Evolutionary conservation across 2,888 invertebrate species (phyloP), one percentile per base, ranked within the genome.

Genomic region (Nephrocerus scutellatus): DNA sequence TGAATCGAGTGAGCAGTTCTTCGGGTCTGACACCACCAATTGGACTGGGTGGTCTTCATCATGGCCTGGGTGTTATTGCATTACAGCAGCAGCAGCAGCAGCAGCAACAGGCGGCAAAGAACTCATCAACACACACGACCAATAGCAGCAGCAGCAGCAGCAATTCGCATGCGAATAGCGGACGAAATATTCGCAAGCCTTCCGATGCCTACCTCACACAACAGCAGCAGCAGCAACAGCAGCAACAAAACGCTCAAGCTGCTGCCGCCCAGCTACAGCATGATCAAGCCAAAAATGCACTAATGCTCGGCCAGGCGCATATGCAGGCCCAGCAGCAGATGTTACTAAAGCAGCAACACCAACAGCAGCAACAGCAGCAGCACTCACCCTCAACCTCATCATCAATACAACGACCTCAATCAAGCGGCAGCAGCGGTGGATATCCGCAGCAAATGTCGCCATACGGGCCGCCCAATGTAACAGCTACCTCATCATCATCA

Each of bases 61-160:
- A 44, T 15, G 57, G 56, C 13, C 47, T 59, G 12, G 46, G 4
- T 19, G 19, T 23, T 20, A 29, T n/a, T n/a, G 13, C 9, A 23
- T 15, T 15, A 56, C 44, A 12, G 50, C 53, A 69, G 74, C 61
- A 71, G 77, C 68, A 74, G 72, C 60, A 82, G 24, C 51, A 39
- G 43, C 50, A 23, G 39, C 47, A 6, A 13, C 13, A 19, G 22
- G 33, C 9, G 41, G 29, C 42, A 50, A 50, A 47, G 14, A n/a
- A n/a, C n/a, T n/a, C n/a, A 21, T 39, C 44, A 25, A 49, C 31
- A 21, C 44, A 44, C 46, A 49, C 63, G 69, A 70, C 43, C 5
- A 46, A 44, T 20, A 57, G 34, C 69, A 74, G 53, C 72, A 73
- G 51, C 70, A 70, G n/a, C 37, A 51, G 7, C 39, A 42, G 23